Conservation (phyloP, 2,113 vertebrate species). For the Thamnaconus septentrionalis region DNA sequence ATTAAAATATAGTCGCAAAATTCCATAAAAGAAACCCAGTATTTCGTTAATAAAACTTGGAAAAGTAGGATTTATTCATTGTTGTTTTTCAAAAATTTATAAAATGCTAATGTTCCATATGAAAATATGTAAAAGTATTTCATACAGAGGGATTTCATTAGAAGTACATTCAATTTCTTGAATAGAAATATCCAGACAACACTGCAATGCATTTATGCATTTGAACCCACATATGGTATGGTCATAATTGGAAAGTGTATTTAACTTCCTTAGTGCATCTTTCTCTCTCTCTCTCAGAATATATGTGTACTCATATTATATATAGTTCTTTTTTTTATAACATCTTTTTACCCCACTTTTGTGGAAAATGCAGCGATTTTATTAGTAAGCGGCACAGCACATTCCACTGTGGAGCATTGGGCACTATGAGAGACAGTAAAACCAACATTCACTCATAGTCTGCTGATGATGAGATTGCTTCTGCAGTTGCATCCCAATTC, state of each 20-base stretch:
- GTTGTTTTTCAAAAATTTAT: slow-evolving; percentile 67
- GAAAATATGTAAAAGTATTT: slow-evolving; percentile 58
- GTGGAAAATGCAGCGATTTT: too few species aligned
- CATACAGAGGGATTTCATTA: slow-evolving; percentile 59
- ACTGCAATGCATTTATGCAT: slow-evolving; percentile 52
- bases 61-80: slow-evolving; percentile 76
- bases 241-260: slow-evolving; percentile 43
- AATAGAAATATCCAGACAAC: slow-evolving; percentile 33
- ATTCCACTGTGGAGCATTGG: too few species aligned
- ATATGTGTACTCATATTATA: not conserved
- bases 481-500: too few species aligned
- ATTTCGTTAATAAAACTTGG: slow-evolving; percentile 26
- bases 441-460: too few species aligned
- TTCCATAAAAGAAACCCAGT: not conserved
- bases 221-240: slow-evolving; percentile 24
- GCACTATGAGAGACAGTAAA: too few species aligned
- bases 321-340: too few species aligned
- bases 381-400: too few species aligned
- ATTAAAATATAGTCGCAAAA: too few species aligned
- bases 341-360: too few species aligned
- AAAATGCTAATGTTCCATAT: slow-evolving; percentile 64
- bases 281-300: not conserved
- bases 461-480: too few species aligned
- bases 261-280: slow-evolving; percentile 48
- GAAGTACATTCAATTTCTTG: slow-evolving; percentile 76